Conservation (phyloP, 2,888 invertebrate species). For the Pomacea canaliculata region DNA sequence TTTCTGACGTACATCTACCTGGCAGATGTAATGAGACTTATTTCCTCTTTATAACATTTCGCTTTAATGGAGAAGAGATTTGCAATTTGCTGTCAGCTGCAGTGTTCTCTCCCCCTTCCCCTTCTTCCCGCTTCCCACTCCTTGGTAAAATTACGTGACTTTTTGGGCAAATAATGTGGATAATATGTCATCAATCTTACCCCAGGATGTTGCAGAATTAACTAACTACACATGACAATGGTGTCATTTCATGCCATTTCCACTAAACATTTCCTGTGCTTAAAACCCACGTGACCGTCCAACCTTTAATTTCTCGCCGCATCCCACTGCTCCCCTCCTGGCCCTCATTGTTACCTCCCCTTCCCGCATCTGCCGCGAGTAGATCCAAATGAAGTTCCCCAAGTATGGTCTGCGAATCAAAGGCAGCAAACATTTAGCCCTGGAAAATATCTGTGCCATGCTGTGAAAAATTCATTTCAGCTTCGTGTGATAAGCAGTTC, state of each 20-base stretch:
- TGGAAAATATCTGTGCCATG: background rate
- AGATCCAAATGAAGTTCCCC: background rate
- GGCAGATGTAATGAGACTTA: no score
- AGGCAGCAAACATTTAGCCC: background rate
- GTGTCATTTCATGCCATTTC: constrained; percentile 27
- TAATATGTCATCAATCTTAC: constrained; percentile 12
- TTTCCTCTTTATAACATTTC: background rate
- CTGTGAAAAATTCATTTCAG: constrained; percentile 3
- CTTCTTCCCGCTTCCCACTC: background rate
- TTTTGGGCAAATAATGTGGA: constrained; percentile 8
- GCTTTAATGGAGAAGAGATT: background rate
- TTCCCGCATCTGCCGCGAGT: background rate
- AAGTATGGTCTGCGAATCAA: constrained; percentile 1
- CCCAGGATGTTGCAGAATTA: constrained; percentile 20
- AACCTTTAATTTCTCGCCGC: constrained; percentile 21
- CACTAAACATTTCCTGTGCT: constrained; percentile 28
- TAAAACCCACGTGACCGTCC: constrained; percentile 24
- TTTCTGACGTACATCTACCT: no score
- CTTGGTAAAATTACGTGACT: background rate
- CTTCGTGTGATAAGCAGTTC: background rate
- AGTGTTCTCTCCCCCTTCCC: background rate
- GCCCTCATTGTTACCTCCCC: background rate
- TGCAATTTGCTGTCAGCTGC: background rate
- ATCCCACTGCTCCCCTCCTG: background rate
- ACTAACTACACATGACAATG: constrained; percentile 16